Conservation (phyloP, 1,140 invertebrate species). For the Zaprionus africanus region DNA sequence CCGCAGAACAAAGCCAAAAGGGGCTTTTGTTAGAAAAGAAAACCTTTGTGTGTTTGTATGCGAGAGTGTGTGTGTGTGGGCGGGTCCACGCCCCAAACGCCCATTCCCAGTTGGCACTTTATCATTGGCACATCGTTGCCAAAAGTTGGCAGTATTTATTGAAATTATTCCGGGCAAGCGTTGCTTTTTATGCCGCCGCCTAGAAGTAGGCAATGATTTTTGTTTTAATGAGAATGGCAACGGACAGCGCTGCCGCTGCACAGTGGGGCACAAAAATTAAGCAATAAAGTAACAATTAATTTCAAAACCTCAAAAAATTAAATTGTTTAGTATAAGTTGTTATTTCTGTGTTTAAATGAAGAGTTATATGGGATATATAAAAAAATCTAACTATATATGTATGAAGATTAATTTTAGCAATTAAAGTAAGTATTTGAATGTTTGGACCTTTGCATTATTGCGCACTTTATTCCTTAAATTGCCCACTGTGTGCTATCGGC, state of each 20-base stretch:
- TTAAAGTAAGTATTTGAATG: too few species aligned
- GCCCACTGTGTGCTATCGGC: background rate
- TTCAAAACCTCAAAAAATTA: too few species aligned
- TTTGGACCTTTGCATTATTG: too few species aligned
- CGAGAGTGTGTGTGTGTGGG: background rate
- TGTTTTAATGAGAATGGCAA: conserved; percentile 33
- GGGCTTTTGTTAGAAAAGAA: background rate
- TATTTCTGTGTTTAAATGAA: too few species aligned
- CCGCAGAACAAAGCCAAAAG: background rate
- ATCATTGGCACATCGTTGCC: conserved; percentile 79
- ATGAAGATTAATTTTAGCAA: too few species aligned
- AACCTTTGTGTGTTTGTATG: conserved; percentile 1
- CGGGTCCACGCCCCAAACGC: conserved; percentile 27
- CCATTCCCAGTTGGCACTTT: conserved; percentile 49
- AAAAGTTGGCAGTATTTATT: conserved; percentile 74
- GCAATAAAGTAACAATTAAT: too few species aligned
- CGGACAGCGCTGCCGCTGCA: background rate
- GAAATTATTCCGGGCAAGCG: conserved; percentile 54
- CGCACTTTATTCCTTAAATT: too few species aligned
- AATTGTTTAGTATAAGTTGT: too few species aligned
- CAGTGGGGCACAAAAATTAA: too few species aligned
- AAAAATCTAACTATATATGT: too few species aligned
- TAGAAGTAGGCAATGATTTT: conserved; percentile 68
- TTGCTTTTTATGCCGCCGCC: conserved; percentile 58
- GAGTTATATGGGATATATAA: too few species aligned